phyloP scores from a whole-genome alignment of 1,140 invertebrate species.

The Drosophila kurseongensis region DNA sequence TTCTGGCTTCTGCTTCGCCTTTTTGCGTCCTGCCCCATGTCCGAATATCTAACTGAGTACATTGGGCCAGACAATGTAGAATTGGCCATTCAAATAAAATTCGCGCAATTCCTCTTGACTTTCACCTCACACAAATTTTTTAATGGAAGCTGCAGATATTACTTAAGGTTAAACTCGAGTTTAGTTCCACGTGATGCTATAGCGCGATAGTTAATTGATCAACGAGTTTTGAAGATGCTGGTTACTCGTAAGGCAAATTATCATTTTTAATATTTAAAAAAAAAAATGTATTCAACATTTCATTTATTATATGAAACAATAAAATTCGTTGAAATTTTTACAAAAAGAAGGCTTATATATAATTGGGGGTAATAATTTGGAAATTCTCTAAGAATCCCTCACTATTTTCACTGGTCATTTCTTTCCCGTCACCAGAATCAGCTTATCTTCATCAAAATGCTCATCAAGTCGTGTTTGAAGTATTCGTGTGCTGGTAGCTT shows the following conservation, averaged over 20 bases:
- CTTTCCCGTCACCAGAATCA: too few relatives aligned
- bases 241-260: too few relatives aligned
- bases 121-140: neutral
- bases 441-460: slow-evolving; percentile 10
- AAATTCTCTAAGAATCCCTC: too few relatives aligned
- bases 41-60: slow-evolving; percentile 23
- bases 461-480: neutral
- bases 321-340: too few relatives aligned
- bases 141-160: neutral
- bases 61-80: slow-evolving; percentile 34
- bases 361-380: too few relatives aligned
- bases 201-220: too few relatives aligned
- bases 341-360: too few relatives aligned
- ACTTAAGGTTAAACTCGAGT: neutral
- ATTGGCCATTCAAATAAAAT: slow-evolving; percentile 23
- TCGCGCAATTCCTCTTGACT: slow-evolving; percentile 13
- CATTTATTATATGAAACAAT: too few relatives aligned
- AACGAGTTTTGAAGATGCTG: too few relatives aligned
- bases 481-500: neutral
- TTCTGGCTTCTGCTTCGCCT: slow-evolving; percentile 6
- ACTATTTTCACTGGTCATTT: too few relatives aligned
- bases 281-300: too few relatives aligned
- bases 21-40: neutral
- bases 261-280: too few relatives aligned
- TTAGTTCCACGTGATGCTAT: neutral